Percentiles rank a stretch among this genome's conserved stretches.
Conservation (phyloP, 2,888 invertebrate species). For the Lasioglossum malachurum region DNA sequence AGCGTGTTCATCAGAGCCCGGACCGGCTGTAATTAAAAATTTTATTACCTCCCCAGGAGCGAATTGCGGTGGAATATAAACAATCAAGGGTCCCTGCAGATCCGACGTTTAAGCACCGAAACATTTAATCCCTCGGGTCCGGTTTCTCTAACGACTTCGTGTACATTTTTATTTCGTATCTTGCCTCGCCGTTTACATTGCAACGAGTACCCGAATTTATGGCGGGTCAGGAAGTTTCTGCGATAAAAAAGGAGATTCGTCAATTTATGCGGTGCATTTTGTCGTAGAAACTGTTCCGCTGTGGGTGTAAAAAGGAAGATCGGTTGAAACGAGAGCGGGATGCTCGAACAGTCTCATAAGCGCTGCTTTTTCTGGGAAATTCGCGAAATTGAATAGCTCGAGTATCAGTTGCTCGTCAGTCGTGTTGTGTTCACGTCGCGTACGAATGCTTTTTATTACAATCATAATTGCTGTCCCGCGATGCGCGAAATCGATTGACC, state of each 20-base stretch:
- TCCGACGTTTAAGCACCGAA: slow-evolving; percentile 2
- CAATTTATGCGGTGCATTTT: neutral
- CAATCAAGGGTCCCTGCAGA: slow-evolving; percentile 1
- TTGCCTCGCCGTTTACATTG: neutral
- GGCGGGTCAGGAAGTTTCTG: neutral
- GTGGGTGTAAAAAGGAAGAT: neutral
- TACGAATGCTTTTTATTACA: neutral
- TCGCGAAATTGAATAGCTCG: neutral
- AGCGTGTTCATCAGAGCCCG: neutral
- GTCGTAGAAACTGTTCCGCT: neutral
- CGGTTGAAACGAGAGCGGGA: neutral
- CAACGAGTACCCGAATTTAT: neutral
- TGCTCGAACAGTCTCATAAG: neutral
- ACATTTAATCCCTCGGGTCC: slow-evolving; percentile 18
- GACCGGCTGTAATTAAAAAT: slow-evolving; percentile 36
- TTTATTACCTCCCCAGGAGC: slow-evolving; percentile 8
- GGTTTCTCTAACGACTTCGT: neutral
- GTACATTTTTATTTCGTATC: neutral
- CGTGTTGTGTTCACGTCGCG: neutral
- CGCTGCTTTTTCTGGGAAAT: neutral
- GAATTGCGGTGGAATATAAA: slow-evolving; percentile 22
- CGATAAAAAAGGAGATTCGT: neutral
- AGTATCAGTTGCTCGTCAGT: neutral
- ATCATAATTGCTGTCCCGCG: neutral
- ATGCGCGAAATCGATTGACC: neutral